These are phyloP conservation scores for Sminthurinus signatus DNA, from an alignment of 1,140 invertebrate genomes.

Conservation along the genomic window DNA sequence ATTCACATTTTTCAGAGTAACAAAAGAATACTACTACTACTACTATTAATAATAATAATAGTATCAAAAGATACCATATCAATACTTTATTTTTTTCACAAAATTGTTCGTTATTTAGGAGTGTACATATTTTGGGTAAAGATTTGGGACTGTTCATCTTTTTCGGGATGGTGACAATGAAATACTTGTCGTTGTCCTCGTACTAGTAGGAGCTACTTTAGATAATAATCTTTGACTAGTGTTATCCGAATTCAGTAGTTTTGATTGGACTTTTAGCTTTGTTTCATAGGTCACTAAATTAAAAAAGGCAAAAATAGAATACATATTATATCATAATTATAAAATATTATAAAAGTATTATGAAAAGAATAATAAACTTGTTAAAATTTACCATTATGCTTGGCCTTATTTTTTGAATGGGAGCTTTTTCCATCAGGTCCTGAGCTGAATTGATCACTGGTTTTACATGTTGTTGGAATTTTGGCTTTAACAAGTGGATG, in stretches of 20 bases:
- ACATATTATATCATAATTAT: background rate
- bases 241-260: background rate
- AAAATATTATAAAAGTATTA: background rate
- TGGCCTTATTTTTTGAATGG: constrained; percentile 23
- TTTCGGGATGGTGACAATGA: background rate
- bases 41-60: too few species aligned
- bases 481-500: constrained; percentile 39
- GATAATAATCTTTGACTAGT: background rate
- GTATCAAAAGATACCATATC: too few species aligned
- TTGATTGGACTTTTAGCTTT: background rate
- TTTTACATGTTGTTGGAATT: constrained; percentile 22
- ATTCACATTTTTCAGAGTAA: too few species aligned
- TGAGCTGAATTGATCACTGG: background rate
- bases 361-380: constrained; percentile 22
- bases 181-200: background rate
- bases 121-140: too few species aligned
- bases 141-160: background rate
- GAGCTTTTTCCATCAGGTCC: constrained; percentile 18
- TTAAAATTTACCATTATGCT: constrained; percentile 36
- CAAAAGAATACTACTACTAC: too few species aligned
- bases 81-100: too few species aligned
- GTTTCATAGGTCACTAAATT: background rate
- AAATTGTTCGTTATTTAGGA: too few species aligned
- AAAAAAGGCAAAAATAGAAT: background rate
- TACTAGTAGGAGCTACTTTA: background rate